These are phyloP conservation scores for Vidua macroura DNA, from an alignment of 2,113 vertebrate genomes.

Conservation along the genomic window DNA sequence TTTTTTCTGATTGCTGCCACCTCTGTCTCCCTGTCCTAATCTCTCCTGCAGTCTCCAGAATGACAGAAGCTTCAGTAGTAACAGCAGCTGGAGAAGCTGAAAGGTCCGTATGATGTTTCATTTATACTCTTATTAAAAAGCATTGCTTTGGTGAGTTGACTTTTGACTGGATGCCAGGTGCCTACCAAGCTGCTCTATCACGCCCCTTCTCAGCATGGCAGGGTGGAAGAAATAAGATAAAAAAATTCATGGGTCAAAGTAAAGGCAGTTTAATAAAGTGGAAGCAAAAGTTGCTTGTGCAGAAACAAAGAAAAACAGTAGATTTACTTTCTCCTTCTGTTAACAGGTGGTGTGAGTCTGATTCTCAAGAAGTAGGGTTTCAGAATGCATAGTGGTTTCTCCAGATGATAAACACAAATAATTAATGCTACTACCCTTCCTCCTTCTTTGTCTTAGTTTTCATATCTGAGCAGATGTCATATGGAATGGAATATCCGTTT, in stretches of 20 bases:
- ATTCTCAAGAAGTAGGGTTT: not conserved
- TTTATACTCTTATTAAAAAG: not conserved
- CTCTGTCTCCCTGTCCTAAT: not conserved
- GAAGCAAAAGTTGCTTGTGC: not conserved
- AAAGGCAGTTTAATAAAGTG: not conserved
- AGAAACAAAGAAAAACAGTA: not conserved
- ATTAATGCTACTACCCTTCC: not conserved
- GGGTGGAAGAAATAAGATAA: not conserved
- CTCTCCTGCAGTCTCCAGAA: not conserved
- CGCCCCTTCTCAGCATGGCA: not conserved
- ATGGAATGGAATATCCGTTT: not conserved
- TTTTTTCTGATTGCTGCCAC: not conserved
- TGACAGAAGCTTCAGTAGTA: not conserved
- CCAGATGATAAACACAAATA: not conserved
- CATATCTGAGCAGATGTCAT: not conserved
- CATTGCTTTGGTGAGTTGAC: not conserved
- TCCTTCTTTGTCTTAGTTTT: not conserved
- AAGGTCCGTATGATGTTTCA: not conserved
- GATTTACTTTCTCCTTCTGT: not conserved
- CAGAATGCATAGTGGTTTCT: not conserved
- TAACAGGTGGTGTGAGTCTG: not conserved
- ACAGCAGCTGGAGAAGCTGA: not conserved
- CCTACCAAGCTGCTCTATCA: not conserved
- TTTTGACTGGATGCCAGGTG: not conserved
- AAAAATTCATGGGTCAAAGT: not conserved